These are phyloP conservation scores for Lapara coniferarum DNA, from an alignment of 2,888 invertebrate species.

Conservation along the genomic window DNA sequence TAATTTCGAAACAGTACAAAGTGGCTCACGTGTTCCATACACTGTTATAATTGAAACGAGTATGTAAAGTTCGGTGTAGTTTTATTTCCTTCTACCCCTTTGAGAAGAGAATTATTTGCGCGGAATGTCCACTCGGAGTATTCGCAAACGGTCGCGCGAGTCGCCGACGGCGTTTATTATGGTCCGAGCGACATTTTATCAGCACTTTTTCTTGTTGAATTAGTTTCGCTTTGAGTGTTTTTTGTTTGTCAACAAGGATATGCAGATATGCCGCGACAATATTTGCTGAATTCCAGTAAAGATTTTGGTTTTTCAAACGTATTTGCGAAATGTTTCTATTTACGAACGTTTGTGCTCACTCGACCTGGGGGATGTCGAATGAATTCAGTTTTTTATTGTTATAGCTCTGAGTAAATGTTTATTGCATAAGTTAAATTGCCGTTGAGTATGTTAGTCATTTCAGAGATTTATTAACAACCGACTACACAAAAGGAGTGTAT, in stretches of 20 bases:
- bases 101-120: slow-evolving; percentile 52
- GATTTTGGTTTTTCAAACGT: neutral
- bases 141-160: slow-evolving; percentile 41
- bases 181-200: slow-evolving; percentile 17
- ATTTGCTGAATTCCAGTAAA: slow-evolving; percentile 13
- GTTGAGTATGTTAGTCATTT: no score
- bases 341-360: neutral
- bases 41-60: slow-evolving; percentile 56
- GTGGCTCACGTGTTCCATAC: slow-evolving; percentile 41
- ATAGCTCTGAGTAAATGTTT: no score
- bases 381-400: neutral
- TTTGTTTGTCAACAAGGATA: slow-evolving; percentile 21
- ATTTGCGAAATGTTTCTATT: neutral
- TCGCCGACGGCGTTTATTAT: slow-evolving; percentile 30
- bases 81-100: slow-evolving; percentile 58
- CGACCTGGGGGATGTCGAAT: neutral
- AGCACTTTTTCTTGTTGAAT: slow-evolving; percentile 22
- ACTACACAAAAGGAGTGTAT: no score
- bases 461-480: no score
- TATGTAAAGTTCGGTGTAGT: slow-evolving; percentile 53
- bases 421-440: no score
- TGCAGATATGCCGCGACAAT: slow-evolving; percentile 4
- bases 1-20: slow-evolving; percentile 48
- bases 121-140: slow-evolving; percentile 53
- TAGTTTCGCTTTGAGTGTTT: slow-evolving; percentile 22